phyloP scores from a whole-genome alignment of 2,113 vertebrate species.

The Rhabdornis inornatus region DNA sequence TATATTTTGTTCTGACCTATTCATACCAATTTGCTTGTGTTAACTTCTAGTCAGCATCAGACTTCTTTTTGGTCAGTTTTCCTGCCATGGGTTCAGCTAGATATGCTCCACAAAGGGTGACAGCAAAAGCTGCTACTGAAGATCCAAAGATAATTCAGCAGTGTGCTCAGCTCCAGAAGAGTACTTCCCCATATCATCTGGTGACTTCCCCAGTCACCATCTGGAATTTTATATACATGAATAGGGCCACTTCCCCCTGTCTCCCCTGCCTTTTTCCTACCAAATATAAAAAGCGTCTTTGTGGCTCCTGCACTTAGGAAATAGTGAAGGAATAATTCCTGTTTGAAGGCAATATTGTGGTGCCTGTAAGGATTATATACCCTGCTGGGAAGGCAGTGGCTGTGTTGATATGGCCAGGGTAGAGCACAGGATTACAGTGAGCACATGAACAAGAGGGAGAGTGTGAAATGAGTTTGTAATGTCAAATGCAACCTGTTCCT shows the following conservation, averaged over 20 bases:
- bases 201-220: background rate
- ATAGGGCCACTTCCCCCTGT: fast-evolving
- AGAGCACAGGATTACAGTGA: background rate
- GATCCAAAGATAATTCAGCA: background rate
- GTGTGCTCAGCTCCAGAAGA: background rate
- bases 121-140: background rate
- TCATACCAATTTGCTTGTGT: background rate
- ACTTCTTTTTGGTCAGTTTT: background rate
- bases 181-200: background rate
- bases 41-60: background rate
- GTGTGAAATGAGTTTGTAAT: background rate
- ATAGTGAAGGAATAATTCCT: background rate
- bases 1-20: background rate
- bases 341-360: background rate
- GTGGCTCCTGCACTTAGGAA: background rate
- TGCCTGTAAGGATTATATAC: background rate
- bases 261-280: background rate
- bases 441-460: background rate
- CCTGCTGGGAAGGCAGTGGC: background rate
- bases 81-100: background rate
- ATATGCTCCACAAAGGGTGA: background rate
- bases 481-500: background rate
- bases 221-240: background rate
- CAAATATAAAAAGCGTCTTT: background rate
- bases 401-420: background rate